Evolutionary conservation across 2,888 invertebrate genomes (phyloP), one percentile per base, ranked within the genome.

Genomic region (Luperina nickerlii): DNA sequence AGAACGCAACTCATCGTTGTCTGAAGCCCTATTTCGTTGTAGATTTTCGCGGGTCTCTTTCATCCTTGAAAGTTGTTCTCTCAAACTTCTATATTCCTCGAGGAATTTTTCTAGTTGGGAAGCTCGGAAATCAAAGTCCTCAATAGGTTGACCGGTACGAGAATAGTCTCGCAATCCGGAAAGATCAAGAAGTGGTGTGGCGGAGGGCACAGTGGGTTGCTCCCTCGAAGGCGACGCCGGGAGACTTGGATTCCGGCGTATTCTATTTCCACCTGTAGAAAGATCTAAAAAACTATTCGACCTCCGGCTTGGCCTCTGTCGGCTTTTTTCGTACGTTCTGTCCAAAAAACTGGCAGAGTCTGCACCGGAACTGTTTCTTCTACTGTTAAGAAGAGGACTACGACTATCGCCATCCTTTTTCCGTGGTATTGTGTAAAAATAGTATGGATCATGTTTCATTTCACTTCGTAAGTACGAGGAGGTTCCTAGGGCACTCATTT

Each of bases 1-100:
- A 5, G 97, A 96, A 88, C 97, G 96, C 27, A 97, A 90, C 82
- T 97, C 97, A 69, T 97, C 97, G 89, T 97, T 97, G 63, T 97
- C 97, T 78, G 92, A 95, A 51, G 95, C 96, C 83, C 95, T 92
- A 74, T 94, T 95, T 82, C 95, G 93, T 90, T 96, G 96, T 90
- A 98, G 97, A 86, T 97, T 98, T 88, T 98, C 98, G 91, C 98
- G 97, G 42, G 98, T 98, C 91, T 98, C 98, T 91, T 98, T 98
- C 98, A 98, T 98, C 92, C 98, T 98, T 80, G 98, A 98, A 85
- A 98, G 95, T 93, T 98, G 98, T 92, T 98, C 98, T 92, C 98
- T 98, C 79, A 98, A 96, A 89, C 97, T 98, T 88, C 98, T 97
- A 92, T 98, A 98, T 92, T 98, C 98, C 90, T 98, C 98, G 68